Evolutionary conservation across 1,140 invertebrate genomes (phyloP).

Genomic region (Drosophila tani): DNA sequence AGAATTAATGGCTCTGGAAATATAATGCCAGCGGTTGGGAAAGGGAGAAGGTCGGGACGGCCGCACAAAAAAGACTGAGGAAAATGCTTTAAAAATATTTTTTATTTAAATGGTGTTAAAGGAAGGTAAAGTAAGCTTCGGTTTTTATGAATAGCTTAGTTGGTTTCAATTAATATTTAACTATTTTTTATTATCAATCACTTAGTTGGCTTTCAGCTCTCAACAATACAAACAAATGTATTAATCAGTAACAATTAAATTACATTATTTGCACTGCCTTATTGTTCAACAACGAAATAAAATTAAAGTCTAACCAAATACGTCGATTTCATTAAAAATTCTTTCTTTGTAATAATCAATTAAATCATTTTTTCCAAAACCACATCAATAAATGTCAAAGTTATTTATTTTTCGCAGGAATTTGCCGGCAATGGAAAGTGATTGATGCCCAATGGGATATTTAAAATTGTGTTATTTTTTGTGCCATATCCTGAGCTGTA

Average conservation of each 20-base stretch:
- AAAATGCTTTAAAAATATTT: slow-evolving; percentile 8
- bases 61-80: background rate
- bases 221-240: background rate
- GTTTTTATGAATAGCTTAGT: too few relatives aligned
- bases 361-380: slow-evolving; percentile 8
- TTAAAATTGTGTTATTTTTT: slow-evolving; percentile 25
- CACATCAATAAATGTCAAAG: slow-evolving; percentile 7
- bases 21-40: slow-evolving; percentile 15
- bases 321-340: background rate
- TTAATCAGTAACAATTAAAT: background rate
- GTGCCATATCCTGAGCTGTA: slow-evolving; percentile 4
- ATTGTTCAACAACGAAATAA: background rate
- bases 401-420: slow-evolving; percentile 17
- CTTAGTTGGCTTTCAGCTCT: background rate
- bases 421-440: slow-evolving; percentile 6
- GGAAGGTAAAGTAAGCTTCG: background rate
- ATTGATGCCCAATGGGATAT: slow-evolving; percentile 38
- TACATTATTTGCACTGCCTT: background rate
- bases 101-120: background rate
- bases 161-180: too few relatives aligned
- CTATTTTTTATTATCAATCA: too few relatives aligned
- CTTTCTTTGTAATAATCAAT: slow-evolving; percentile 8
- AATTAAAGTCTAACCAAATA: too few relatives aligned
- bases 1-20: slow-evolving; percentile 69
- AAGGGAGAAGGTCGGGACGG: background rate